These are phyloP conservation scores for Chloroclysta siterata DNA, from an alignment of 2,888 invertebrate genomes.

Conservation along the genomic window DNA sequence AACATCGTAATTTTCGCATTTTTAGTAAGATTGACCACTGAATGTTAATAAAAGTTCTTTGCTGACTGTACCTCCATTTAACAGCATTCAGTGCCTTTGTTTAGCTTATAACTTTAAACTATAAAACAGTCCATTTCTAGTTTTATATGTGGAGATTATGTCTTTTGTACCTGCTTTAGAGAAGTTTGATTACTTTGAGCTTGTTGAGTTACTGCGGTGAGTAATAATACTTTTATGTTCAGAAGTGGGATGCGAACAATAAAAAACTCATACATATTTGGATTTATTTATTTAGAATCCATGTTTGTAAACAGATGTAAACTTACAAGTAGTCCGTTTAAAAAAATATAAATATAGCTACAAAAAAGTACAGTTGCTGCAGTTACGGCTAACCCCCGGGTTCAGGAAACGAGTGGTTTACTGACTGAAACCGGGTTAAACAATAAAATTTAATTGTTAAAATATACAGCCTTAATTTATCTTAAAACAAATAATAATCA, in stretches of 20 bases:
- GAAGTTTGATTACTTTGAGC: constrained; percentile 6
- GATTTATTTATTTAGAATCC: constrained; percentile 84
- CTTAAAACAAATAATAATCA: constrained; percentile 59
- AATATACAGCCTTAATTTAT: constrained; percentile 66
- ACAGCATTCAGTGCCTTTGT: constrained; percentile 34
- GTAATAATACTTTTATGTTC: constrained; percentile 1
- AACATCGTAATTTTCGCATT: too few species aligned
- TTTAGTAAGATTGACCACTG: too few species aligned
- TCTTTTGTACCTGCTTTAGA: constrained; percentile 9
- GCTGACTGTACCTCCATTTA: constrained; percentile 18
- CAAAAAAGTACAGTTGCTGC: constrained; percentile 72
- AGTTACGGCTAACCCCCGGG: constrained; percentile 61
- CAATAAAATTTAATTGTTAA: constrained; percentile 54
- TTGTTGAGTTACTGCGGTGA: constrained; percentile 1
- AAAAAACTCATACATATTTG: constrained; percentile 49
- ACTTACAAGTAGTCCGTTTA: constrained; percentile 79
- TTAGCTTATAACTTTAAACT: constrained; percentile 33
- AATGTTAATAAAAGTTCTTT: too few species aligned
- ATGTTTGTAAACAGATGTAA: constrained; percentile 80
- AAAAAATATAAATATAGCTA: constrained; percentile 83
- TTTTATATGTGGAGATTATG: constrained; percentile 12
- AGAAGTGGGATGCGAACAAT: constrained; percentile 7
- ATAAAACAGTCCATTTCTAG: constrained; percentile 20
- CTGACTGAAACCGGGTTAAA: constrained; percentile 39
- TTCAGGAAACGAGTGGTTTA: constrained; percentile 4